Conservation (phyloP, 2,113 vertebrate genomes). For the Etheostoma spectabile region DNA sequence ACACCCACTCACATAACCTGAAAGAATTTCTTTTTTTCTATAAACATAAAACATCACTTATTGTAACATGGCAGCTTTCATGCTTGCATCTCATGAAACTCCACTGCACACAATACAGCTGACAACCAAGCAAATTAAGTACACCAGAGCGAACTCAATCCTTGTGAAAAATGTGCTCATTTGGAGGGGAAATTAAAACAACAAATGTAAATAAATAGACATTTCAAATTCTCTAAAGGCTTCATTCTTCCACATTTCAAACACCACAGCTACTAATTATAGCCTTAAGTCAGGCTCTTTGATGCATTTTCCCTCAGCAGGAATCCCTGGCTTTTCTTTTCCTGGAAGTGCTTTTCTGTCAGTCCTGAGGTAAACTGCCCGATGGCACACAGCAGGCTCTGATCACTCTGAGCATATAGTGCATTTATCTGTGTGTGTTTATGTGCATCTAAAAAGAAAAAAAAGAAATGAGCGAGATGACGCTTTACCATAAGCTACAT, state of each 20-base stretch:
- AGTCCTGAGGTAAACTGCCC: slow-evolving; percentile 79
- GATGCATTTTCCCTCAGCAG: slow-evolving; percentile 81
- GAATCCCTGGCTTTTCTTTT: slow-evolving; percentile 76
- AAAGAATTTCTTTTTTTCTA: slow-evolving; percentile 24
- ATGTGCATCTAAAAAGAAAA: not conserved
- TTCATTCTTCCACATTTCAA: slow-evolving; percentile 78
- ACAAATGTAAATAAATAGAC: slow-evolving; percentile 79
- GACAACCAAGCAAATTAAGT: slow-evolving; percentile 12
- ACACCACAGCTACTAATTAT: slow-evolving; percentile 82
- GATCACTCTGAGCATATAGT: slow-evolving; percentile 63
- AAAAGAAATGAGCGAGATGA: slow-evolving; percentile 24
- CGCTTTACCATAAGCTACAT: slow-evolving; percentile 20
- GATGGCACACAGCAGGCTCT: slow-evolving; percentile 73
- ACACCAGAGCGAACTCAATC: not conserved
- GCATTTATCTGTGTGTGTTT: slow-evolving; percentile 58
- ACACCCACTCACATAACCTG: slow-evolving; percentile 18
- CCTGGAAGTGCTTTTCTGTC: slow-evolving; percentile 80
- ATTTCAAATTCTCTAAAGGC: slow-evolving; percentile 72
- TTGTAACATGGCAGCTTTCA: slow-evolving; percentile 10
- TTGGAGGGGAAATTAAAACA: slow-evolving; percentile 62
- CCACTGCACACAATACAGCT: not conserved
- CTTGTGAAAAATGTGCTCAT: slow-evolving; percentile 35
- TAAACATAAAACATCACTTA: slow-evolving; percentile 26
- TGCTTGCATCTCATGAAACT: not conserved
- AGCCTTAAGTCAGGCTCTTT: slow-evolving; percentile 82